phyloP scores from a whole-genome alignment of 2,888 invertebrate genomes.

The Trissolcus japonicus region DNA sequence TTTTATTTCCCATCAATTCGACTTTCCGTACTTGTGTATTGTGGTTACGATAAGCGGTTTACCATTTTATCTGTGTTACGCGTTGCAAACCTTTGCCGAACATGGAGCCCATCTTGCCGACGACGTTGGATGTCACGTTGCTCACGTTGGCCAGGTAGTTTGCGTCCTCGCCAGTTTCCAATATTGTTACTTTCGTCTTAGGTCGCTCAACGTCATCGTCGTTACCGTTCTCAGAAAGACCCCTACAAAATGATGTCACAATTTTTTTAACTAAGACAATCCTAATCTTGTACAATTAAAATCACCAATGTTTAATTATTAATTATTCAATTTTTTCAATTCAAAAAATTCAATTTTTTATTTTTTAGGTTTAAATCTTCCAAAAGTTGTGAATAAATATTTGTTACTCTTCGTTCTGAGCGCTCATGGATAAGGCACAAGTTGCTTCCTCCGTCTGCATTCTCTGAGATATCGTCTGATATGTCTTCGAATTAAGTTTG shows the following conservation, averaged over 20 bases:
- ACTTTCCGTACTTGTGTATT: no score
- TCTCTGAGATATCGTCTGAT: conserved; percentile 93
- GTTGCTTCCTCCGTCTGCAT: conserved; percentile 98
- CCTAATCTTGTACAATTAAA: no score
- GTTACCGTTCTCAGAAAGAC: conserved; percentile 76
- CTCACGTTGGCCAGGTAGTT: conserved; percentile 86
- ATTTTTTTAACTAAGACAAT: neutral
- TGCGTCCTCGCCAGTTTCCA: conserved; percentile 83
- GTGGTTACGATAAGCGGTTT: conserved; percentile 48
- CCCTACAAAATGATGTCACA: conserved; percentile 60
- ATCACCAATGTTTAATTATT: neutral
- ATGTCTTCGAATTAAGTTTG: conserved; percentile 95
- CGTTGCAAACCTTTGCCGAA: conserved; percentile 87
- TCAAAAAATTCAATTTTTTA: no score
- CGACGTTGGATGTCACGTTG: conserved; percentile 89
- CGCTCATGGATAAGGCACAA: conserved; percentile 90
- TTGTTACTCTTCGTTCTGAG: conserved; percentile 83
- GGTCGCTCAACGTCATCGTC: conserved; percentile 80
- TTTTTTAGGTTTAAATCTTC: no score
- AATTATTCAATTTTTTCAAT: no score
- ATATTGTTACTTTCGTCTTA: conserved; percentile 80
- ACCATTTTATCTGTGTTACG: conserved; percentile 36
- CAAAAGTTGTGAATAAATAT: conserved; percentile 44
- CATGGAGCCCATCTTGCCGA: conserved; percentile 91
- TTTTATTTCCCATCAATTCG: conserved; percentile 4